Evolutionary conservation across 2,888 invertebrate species (phyloP).

Genomic region (Agrotis segetum): DNA sequence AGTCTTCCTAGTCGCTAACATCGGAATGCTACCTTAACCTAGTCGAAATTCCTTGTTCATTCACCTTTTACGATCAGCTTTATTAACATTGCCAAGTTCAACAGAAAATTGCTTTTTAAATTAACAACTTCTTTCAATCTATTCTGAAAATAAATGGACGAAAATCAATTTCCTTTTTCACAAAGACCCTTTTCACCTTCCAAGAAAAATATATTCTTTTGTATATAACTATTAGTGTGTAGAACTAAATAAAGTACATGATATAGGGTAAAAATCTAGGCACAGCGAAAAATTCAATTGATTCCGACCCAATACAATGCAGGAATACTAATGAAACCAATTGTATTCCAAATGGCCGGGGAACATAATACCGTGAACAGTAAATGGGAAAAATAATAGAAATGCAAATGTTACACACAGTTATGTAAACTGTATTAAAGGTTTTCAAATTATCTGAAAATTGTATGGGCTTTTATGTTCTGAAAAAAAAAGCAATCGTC

Average conservation of each 20-base stretch:
- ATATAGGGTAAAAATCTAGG: slow-evolving; percentile 15
- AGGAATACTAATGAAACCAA: slow-evolving; percentile 43
- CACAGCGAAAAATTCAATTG: slow-evolving; percentile 39
- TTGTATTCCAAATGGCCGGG: slow-evolving; percentile 35
- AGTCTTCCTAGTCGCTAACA: too few relatives aligned
- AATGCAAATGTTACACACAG: slow-evolving; percentile 52
- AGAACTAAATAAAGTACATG: slow-evolving; percentile 15
- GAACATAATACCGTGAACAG: slow-evolving; percentile 30
- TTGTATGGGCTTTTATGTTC: slow-evolving; percentile 15
- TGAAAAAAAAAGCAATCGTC: neutral
- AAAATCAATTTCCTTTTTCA: slow-evolving; percentile 37
- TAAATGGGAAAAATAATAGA: slow-evolving; percentile 54
- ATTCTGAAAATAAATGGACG: slow-evolving; percentile 4
- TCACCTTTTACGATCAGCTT: slow-evolving; percentile 6
- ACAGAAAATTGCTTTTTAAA: slow-evolving; percentile 39
- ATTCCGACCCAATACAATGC: slow-evolving; percentile 39
- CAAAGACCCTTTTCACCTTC: slow-evolving; percentile 8
- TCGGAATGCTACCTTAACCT: too few relatives aligned
- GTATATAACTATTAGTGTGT: neutral
- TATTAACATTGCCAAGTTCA: slow-evolving; percentile 13
- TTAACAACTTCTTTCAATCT: slow-evolving; percentile 32
- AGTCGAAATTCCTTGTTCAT: neutral
- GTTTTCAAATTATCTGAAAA: slow-evolving; percentile 36
- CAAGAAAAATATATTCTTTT: neutral
- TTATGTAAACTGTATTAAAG: slow-evolving; percentile 38